Evolutionary conservation across 2,888 invertebrate genomes (phyloP).

Genomic region (Conus canariensis): DNA sequence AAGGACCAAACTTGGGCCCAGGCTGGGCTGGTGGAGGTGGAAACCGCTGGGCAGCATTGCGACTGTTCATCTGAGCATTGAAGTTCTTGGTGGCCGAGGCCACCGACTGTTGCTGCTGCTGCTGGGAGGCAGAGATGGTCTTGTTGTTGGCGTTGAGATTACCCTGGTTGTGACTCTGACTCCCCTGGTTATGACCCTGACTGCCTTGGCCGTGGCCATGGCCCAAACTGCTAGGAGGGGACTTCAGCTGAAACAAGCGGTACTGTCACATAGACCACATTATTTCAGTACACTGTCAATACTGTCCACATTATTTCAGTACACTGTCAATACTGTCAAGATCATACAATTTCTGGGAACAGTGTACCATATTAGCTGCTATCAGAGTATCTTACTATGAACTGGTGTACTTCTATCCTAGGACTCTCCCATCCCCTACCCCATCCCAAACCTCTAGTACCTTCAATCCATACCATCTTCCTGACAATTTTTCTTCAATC

Average conservation of each 20-base stretch:
- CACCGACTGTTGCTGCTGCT: conserved; percentile 55
- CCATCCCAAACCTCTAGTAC: not conserved
- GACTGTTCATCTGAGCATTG: conserved; percentile 59
- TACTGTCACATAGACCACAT: not conserved
- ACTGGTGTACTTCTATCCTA: no score
- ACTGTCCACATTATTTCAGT: not conserved
- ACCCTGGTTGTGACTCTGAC: conserved; percentile 44
- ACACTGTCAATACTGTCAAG: no score
- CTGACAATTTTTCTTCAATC: not conserved
- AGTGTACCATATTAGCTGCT: no score
- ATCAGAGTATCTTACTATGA: no score
- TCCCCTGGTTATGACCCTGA: not conserved
- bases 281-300: not conserved
- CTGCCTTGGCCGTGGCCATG: not conserved
- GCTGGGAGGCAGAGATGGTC: conserved; percentile 7
- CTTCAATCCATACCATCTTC: not conserved
- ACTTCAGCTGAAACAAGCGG: conserved; percentile 63
- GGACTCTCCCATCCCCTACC: no score
- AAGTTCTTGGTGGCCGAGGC: conserved; percentile 63
- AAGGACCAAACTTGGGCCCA: conserved; percentile 12
- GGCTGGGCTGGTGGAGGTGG: conserved; percentile 40
- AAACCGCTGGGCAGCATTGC: conserved; percentile 53
- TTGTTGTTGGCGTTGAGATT: conserved; percentile 41
- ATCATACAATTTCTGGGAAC: no score
- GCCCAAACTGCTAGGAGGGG: conserved; percentile 59